Base-by-base conservation (phyloP, 2,888 invertebrate species). In the Lissocephala sabroskyi region DNA sequence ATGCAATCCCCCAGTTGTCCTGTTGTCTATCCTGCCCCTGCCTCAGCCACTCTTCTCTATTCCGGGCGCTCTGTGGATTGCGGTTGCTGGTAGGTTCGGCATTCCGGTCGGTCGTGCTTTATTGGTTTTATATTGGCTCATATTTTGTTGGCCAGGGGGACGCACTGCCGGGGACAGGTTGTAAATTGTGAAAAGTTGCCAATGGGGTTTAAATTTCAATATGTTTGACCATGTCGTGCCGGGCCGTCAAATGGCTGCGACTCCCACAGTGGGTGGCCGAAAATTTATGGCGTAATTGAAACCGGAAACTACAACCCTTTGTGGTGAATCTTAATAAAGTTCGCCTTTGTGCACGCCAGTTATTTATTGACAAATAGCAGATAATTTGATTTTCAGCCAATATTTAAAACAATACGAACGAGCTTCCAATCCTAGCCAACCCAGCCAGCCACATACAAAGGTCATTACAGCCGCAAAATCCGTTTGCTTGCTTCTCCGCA, bases 261-360 rank as follows among this genome's bases (percentile, higher is more conserved):
- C 43, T 26, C 32, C 40, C 14, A n/a, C n/a, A 47, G 58, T 61
- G 57, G 45, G 52, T 45, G 32, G 48, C 52, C 57, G 61, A 62
- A 65, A 73, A 74, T 74, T 74, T 76, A 74, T 76, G 62, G 54
- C 61, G 66, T 76, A 76, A 74, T 74, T 76, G 76, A 76, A 76
- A 66, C 66, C 62, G 66, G 73, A 76, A 73, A 73, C 76, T 68
- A 61, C 76, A 73, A 58, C 62, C 66, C 56, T 76, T 66, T 73
- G 76, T 65, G 76, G 76, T 59, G 66, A 70, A 76, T 76, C 76
- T 74, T 75, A 76, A 73, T 73, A 75, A 68, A 73, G 70, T 68
- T 64, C 49, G 58, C 62, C 75, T 62, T 73, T 73, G 67, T 65
- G 40, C 41, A 41, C n/a, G n/a, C n/a, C 49, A 59, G 65, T 71